Percentiles rank a stretch among this genome's conserved stretches.
These are phyloP conservation scores for Phaedon cochleariae DNA, from an alignment of 2,888 invertebrate species.

Conservation along the genomic window DNA sequence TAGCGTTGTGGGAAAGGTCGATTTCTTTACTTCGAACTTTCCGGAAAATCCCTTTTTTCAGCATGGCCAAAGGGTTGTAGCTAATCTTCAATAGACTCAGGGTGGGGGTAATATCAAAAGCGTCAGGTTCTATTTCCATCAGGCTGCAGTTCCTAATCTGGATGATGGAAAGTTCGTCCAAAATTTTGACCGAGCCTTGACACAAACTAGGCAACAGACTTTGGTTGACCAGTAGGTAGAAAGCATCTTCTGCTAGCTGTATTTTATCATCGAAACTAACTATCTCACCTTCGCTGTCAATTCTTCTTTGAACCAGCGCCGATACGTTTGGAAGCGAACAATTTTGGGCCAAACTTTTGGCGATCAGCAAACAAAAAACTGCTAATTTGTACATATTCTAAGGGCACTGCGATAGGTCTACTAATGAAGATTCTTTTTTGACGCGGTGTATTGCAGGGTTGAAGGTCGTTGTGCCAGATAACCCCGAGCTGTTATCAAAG, in stretches of 20 bases:
- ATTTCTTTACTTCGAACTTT: conserved; percentile 49
- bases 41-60: conserved; percentile 51
- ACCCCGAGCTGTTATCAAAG: background rate
- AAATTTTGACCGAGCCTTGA: conserved; percentile 39
- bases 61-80: conserved; percentile 45
- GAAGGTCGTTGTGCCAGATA: conserved; percentile 7
- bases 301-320: conserved; percentile 15
- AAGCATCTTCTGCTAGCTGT: conserved; percentile 42
- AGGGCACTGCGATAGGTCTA: conserved; percentile 10
- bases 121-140: conserved; percentile 46
- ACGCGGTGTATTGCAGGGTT: background rate
- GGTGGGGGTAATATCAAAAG: conserved; percentile 50
- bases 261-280: conserved; percentile 32
- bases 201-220: conserved; percentile 41
- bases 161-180: conserved; percentile 46
- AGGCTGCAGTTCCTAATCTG: conserved; percentile 48
- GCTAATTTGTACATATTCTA: conserved; percentile 18
- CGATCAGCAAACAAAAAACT: conserved; percentile 17
- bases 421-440: conserved; percentile 16
- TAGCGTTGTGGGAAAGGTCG: conserved; percentile 51
- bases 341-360: conserved; percentile 11
- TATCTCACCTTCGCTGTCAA: conserved; percentile 40
- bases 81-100: conserved; percentile 50
- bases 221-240: conserved; percentile 42
- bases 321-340: conserved; percentile 3